These are phyloP conservation scores for Lucinisca nassula DNA, from an alignment of 2,888 invertebrate species.

Conservation along the genomic window DNA sequence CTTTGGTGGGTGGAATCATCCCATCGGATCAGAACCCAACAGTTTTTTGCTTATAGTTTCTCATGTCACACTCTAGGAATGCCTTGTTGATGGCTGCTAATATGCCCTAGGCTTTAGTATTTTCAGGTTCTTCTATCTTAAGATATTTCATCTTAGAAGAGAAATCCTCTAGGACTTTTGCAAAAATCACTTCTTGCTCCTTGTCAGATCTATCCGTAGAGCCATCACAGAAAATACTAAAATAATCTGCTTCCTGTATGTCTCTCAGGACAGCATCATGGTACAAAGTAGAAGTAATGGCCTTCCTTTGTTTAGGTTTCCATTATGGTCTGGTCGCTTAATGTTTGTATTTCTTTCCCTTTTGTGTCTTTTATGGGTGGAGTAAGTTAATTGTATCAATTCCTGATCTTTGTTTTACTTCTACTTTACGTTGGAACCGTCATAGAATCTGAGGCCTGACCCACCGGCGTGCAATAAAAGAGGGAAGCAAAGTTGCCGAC, in stretches of 20 bases:
- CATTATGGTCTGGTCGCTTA: no score
- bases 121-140: conserved; percentile 52
- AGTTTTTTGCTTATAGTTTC: conserved; percentile 19
- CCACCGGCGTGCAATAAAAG: no score
- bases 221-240: conserved; percentile 58
- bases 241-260: conserved; percentile 25
- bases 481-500: no score
- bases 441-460: no score
- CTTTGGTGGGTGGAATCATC: no score
- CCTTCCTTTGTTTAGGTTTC: no score
- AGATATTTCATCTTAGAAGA: conserved; percentile 49
- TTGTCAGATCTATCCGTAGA: conserved; percentile 53
- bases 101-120: conserved; percentile 53
- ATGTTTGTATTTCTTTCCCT: no score
- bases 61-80: conserved; percentile 34
- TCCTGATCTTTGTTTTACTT: no score
- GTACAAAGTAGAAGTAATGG: no score
- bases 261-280: conserved; percentile 1
- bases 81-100: conserved; percentile 41
- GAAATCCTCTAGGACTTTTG: conserved; percentile 34
- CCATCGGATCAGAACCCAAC: conserved; percentile 40
- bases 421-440: no score
- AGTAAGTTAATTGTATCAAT: no score
- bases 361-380: no score
- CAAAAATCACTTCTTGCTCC: conserved; percentile 53